phyloP scores from a whole-genome alignment of 2,888 invertebrate species.

The Diploptera punctata region DNA sequence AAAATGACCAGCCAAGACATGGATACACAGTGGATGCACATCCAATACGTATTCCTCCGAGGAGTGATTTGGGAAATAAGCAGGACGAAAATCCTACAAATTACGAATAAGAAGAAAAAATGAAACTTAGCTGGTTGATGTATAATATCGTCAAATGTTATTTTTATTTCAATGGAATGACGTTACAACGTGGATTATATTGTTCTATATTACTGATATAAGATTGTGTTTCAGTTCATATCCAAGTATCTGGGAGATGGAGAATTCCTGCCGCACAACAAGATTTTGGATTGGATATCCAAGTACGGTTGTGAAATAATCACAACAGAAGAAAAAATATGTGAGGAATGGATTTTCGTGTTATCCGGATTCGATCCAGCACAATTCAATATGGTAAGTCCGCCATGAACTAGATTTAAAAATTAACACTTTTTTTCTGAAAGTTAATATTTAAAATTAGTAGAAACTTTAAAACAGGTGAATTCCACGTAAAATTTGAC shows the following conservation, averaged over 20 bases:
- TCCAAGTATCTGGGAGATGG: constrained; percentile 49
- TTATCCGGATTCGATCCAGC: constrained; percentile 52
- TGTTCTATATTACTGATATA: too few relatives aligned
- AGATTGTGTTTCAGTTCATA: constrained; percentile 44
- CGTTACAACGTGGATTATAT: too few relatives aligned
- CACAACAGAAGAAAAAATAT: constrained; percentile 48
- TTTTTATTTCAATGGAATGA: too few relatives aligned
- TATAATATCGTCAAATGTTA: too few relatives aligned
- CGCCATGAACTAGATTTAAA: background rate
- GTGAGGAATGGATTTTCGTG: constrained; percentile 53
- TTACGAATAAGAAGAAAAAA: too few relatives aligned
- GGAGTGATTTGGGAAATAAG: too few relatives aligned
- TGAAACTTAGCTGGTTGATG: too few relatives aligned
- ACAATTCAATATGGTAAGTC: constrained; percentile 52
- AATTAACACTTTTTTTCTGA: background rate
- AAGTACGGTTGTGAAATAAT: constrained; percentile 47
- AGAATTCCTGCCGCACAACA: constrained; percentile 53
- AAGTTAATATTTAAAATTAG: background rate
- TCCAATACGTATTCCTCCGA: too few relatives aligned
- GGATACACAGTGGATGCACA: too few relatives aligned
- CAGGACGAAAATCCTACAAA: too few relatives aligned
- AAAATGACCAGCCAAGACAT: too few relatives aligned
- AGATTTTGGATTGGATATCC: constrained; percentile 46
- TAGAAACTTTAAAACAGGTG: background rate
- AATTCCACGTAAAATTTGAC: too few relatives aligned